A percentile compares a stretch with the other conserved stretches of the same genome.
Evolutionary conservation across 2,113 vertebrate genomes (phyloP).

Genomic region (Tragelaphus buxtoni): DNA sequence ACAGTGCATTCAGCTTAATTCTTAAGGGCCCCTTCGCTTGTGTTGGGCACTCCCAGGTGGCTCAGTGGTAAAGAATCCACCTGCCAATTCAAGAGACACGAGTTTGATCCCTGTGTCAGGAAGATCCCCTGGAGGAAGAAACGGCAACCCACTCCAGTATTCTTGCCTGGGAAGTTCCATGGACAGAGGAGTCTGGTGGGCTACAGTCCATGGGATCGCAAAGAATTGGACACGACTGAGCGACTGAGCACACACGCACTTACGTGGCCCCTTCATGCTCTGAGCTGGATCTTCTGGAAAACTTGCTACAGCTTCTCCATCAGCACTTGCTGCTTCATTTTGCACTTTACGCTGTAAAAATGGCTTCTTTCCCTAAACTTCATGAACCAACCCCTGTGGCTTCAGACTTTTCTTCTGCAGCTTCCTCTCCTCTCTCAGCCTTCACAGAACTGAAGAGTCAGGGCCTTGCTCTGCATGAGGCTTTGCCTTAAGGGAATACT

Average conservation of each 20-base stretch:
- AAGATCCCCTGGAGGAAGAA: neutral
- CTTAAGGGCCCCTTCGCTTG: neutral
- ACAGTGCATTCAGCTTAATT: neutral
- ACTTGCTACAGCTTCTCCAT: neutral
- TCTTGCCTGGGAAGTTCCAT: neutral
- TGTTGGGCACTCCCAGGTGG: neutral
- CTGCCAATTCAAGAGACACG: neutral
- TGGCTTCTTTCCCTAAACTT: neutral
- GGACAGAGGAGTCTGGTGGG: neutral
- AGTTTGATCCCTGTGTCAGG: neutral
- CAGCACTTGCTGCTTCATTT: no score
- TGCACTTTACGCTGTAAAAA: neutral
- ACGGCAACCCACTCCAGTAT: neutral
- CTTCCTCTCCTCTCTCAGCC: neutral
- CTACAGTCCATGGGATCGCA: neutral
- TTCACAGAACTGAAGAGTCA: neutral
- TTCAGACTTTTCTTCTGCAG: neutral
- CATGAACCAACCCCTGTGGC: neutral
- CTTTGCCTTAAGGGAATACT: neutral
- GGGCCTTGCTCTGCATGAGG: neutral
- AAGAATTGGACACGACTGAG: neutral
- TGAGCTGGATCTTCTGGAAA: neutral
- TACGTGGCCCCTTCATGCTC: neutral
- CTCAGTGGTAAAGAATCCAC: neutral
- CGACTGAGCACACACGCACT: neutral